phyloP scores from a whole-genome alignment of 1,140 invertebrate genomes.

The Drosophila parabipectinata region DNA sequence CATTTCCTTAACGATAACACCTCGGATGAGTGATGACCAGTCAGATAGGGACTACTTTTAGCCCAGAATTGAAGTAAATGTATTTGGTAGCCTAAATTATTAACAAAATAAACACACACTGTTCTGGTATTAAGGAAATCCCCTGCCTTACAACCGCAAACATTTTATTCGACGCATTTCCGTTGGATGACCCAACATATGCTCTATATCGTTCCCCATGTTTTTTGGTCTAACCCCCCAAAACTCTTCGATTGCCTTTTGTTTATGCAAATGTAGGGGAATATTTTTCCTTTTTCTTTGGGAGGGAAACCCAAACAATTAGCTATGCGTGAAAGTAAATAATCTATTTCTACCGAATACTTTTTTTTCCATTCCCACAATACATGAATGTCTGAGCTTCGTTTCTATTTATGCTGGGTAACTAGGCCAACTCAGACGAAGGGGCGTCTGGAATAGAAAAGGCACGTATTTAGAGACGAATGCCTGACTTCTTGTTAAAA shows the following conservation, averaged over 20 bases:
- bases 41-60: no score
- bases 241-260: slow-evolving; percentile 50
- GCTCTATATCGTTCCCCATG: slow-evolving; percentile 53
- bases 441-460: slow-evolving; percentile 33
- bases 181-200: slow-evolving; percentile 59
- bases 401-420: slow-evolving; percentile 48
- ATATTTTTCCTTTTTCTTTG: slow-evolving; percentile 33
- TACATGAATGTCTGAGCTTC: slow-evolving; percentile 11
- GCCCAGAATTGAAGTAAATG: no score
- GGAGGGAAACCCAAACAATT: slow-evolving; percentile 64
- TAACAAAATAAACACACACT: slow-evolving; percentile 52
- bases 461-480: slow-evolving; percentile 10
- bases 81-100: neutral
- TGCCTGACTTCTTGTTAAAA: slow-evolving; percentile 7
- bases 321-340: slow-evolving; percentile 63
- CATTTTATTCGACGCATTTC: slow-evolving; percentile 50
- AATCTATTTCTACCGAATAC: slow-evolving; percentile 67
- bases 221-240: neutral
- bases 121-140: slow-evolving; percentile 49
- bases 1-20: slow-evolving; percentile 20
- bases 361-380: slow-evolving; percentile 19
- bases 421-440: slow-evolving; percentile 64
- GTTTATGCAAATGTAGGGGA: slow-evolving; percentile 71
- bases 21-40: neutral
- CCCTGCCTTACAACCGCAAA: slow-evolving; percentile 19